These are phyloP conservation scores for Cotesia congregata DNA, from an alignment of 2,888 invertebrate species.

Conservation along the genomic window DNA sequence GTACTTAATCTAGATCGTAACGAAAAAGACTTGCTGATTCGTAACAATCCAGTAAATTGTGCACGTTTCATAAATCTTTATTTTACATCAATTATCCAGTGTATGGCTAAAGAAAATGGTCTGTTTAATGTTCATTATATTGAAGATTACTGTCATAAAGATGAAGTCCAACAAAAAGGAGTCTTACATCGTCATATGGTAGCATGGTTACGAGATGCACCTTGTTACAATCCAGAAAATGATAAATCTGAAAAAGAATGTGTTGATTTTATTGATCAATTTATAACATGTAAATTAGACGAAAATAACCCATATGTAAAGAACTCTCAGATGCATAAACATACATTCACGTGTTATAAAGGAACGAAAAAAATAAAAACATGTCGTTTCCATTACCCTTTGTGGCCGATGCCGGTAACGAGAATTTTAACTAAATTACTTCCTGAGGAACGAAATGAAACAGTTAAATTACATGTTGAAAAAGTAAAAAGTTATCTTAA, in stretches of 20 bases:
- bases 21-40: neutral
- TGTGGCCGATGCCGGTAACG: slow-evolving; percentile 12
- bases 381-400: slow-evolving; percentile 24
- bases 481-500: slow-evolving; percentile 7
- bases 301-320: slow-evolving; percentile 17
- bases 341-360: slow-evolving; percentile 13
- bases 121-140: slow-evolving; percentile 7
- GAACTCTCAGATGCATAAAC: slow-evolving; percentile 16
- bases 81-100: neutral
- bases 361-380: slow-evolving; percentile 21
- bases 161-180: slow-evolving; percentile 22
- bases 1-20: slow-evolving; percentile 13
- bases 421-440: slow-evolving; percentile 10
- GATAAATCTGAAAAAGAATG: neutral
- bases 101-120: slow-evolving; percentile 9
- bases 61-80: slow-evolving; percentile 12
- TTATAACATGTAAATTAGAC: slow-evolving; percentile 18
- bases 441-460: neutral
- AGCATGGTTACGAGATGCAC: slow-evolving; percentile 16
- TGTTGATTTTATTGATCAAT: slow-evolving; percentile 17
- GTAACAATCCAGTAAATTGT: slow-evolving; percentile 20
- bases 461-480: neutral
- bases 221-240: slow-evolving; percentile 17
- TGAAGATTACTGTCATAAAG: slow-evolving; percentile 14
- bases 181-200: slow-evolving; percentile 22